Base-by-base conservation (phyloP, 2,888 invertebrate species). In the Pachliopta kotzebuea region DNA sequence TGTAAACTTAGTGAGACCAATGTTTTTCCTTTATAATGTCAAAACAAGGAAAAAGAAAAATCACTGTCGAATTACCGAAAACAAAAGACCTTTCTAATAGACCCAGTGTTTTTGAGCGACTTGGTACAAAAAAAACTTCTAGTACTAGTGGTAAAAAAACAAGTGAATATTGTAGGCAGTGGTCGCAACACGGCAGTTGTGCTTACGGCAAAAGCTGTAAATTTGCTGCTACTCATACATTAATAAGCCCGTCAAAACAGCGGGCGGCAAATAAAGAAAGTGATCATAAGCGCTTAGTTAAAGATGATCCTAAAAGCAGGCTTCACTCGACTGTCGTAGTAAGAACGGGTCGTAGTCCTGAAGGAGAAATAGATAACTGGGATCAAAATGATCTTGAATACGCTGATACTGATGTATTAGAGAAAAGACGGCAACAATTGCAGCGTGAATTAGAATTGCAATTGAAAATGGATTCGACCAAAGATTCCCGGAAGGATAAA, bases 71-170 rank as follows among this genome's bases (percentile, higher is more conserved):
- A 88, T 92, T 95, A 87, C 93, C 94, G 81, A 94, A 94, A 93
- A 92, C 92, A 83, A 95, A 94, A 91, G 93, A 93, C 81, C 86
- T 93, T 75, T 84, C 93, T 83, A 88, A 88, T 79, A 93, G 96
- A 85, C 96, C 95, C 72, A 96, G 96, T 92, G 96, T 96, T 73
- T 96, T 96, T 89, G 96, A 96, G 88, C 93, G 96, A 76, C 93
- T 96, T 78, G 96, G 96, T 74, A 96, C 95, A 55, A 95, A 95
- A 88, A 95, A 95, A 79, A 90, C 91, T 68, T 85, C 93, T 31
- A 84, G 83, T 78, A 81, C 92, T 37, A 86, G 84, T 84, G 81
- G 82, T 72, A 92, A 92, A 82, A 92, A 92, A 92, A 87, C 93
- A 89, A 86, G 93, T 83, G 95, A 95, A 85, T 94, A 93, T 86